A percentile compares a stretch with the other conserved stretches of the same genome.
Evolutionary conservation across 2,113 vertebrate species (phyloP).

Genomic region (Nothoprocta perdicaria): DNA sequence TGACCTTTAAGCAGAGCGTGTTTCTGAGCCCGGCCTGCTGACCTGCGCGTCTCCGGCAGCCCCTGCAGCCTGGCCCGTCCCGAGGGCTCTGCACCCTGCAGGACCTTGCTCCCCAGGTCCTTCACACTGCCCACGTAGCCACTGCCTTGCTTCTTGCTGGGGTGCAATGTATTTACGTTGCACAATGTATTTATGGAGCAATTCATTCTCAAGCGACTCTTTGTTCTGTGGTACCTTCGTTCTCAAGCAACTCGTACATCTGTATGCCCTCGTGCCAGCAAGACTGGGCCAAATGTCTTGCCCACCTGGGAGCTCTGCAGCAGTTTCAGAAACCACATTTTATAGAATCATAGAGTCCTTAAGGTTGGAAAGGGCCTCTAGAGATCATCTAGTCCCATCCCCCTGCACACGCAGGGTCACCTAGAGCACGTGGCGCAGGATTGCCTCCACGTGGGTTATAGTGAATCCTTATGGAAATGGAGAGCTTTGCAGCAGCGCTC

Average conservation of each 20-base stretch:
- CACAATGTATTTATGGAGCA: not conserved
- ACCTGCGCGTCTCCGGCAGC: not conserved
- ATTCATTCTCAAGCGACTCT: not conserved
- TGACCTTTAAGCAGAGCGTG: not conserved
- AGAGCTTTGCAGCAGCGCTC: not conserved
- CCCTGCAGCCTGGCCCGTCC: not conserved
- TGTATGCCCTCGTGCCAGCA: accelerated
- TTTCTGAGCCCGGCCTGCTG: not conserved
- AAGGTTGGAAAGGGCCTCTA: too few relatives aligned
- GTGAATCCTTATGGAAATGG: not conserved
- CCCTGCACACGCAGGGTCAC: too few relatives aligned
- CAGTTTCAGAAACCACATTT: not conserved
- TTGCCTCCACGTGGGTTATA: too few relatives aligned
- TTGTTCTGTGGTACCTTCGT: too few relatives aligned
- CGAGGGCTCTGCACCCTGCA: not conserved
- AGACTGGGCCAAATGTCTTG: not conserved
- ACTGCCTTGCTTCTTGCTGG: not conserved
- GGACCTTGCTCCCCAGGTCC: not conserved
- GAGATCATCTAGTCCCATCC: too few relatives aligned
- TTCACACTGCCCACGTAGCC: not conserved
- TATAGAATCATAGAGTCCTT: not conserved
- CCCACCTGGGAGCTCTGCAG: not conserved
- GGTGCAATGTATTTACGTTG: not conserved
- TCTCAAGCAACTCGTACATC: accelerated
- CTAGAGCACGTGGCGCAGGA: too few relatives aligned